Conservation (phyloP, 2,797 vertebrate genomes). For the Adrianichthys oophorus region DNA sequence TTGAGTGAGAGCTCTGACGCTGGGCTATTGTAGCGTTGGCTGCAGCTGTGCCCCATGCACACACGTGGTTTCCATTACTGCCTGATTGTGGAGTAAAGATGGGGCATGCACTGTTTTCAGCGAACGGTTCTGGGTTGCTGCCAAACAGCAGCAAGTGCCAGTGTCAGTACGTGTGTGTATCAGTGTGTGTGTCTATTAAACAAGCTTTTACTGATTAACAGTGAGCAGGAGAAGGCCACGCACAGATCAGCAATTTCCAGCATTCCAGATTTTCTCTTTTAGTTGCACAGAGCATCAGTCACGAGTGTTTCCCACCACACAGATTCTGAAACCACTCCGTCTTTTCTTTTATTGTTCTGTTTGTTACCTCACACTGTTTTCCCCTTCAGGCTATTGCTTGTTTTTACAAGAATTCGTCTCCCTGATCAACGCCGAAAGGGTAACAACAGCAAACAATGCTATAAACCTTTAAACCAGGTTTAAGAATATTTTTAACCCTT, state of each 20-base stretch:
- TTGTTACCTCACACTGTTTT: not conserved
- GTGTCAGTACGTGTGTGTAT: constrained; percentile 39
- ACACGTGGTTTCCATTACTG: constrained; percentile 72
- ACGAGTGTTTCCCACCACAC: constrained; percentile 19
- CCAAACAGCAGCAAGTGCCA: constrained; percentile 73
- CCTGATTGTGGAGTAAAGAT: constrained; percentile 53
- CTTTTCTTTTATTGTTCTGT: constrained; percentile 23
- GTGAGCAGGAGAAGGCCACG: constrained; percentile 14
- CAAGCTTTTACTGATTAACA: constrained; percentile 62
- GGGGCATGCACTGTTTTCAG: constrained; percentile 57
- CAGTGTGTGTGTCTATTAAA: constrained; percentile 39
- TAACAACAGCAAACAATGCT: too few relatives aligned
- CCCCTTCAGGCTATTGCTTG: too few relatives aligned
- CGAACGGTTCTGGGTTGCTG: constrained; percentile 55
- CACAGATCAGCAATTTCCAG: constrained; percentile 43
- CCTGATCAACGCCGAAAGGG: too few relatives aligned
- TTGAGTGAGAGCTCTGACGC: constrained; percentile 66
- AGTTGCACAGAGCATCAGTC: constrained; percentile 20
- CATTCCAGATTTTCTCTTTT: constrained; percentile 45
- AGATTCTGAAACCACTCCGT: constrained; percentile 23
- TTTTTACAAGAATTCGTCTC: too few relatives aligned
- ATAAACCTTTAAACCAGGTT: too few relatives aligned
- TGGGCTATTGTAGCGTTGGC: constrained; percentile 66
- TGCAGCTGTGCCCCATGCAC: constrained; percentile 66
- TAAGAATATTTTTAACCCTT: too few relatives aligned